A percentile compares a stretch with the other conserved stretches of the same genome.
phyloP scores from a whole-genome alignment of 2,797 vertebrate genomes.

The Thamnophis elegans region DNA sequence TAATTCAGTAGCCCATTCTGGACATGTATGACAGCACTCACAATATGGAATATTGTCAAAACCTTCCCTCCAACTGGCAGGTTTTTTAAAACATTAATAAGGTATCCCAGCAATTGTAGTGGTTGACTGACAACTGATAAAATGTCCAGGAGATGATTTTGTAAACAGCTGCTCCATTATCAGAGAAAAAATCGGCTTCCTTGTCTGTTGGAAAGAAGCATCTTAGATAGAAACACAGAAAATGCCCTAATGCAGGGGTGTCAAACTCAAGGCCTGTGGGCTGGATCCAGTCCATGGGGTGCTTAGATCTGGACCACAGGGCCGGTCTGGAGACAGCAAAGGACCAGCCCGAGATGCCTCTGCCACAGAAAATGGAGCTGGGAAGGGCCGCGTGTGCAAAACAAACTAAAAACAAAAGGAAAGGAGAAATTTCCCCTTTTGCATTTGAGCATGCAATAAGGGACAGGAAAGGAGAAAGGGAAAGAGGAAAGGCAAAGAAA shows the following conservation, averaged over 20 bases:
- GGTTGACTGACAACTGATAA: not conserved
- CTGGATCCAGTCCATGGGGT: too few relatives aligned
- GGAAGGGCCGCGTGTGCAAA: too few relatives aligned
- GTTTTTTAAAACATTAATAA: not conserved
- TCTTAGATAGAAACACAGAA: not conserved
- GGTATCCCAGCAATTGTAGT: not conserved
- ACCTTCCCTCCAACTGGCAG: not conserved
- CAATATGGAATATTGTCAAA: not conserved
- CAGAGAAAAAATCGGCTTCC: not conserved
- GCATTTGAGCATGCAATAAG: too few relatives aligned
- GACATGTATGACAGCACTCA: not conserved
- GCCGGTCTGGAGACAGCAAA: too few relatives aligned
- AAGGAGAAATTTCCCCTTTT: too few relatives aligned
- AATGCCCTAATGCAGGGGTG: not conserved
- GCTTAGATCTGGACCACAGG: too few relatives aligned
- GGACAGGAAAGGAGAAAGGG: too few relatives aligned
- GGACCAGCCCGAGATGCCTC: too few relatives aligned
- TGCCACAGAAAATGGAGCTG: too few relatives aligned
- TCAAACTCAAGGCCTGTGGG: too few relatives aligned
- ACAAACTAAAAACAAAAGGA: too few relatives aligned
- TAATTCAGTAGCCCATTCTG: not conserved
- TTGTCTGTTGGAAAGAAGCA: not conserved
- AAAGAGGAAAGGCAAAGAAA: too few relatives aligned
- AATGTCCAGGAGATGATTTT: not conserved
- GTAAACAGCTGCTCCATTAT: not conserved